Evolutionary conservation across 2,113 vertebrate genomes (phyloP).

Genomic region (Seriola dumerili): DNA sequence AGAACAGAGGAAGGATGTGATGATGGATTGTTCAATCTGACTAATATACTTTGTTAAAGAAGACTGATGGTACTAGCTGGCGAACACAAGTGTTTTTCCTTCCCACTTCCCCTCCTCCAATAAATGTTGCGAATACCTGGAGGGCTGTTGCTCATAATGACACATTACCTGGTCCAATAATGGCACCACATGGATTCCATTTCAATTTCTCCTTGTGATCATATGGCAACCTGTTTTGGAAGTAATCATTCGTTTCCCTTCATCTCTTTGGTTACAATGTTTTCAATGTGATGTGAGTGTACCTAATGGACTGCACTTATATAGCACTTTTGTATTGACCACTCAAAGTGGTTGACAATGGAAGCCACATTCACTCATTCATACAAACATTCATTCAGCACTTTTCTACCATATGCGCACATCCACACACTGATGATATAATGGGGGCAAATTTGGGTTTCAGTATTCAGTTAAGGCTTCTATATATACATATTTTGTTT

Average conservation of each 20-base stretch:
- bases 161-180: constrained; percentile 61
- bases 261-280: constrained; percentile 3
- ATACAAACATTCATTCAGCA: too few species aligned
- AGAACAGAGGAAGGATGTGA: constrained; percentile 55
- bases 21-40: constrained; percentile 81
- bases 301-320: too few species aligned
- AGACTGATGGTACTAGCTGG: constrained; percentile 73
- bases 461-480: too few species aligned
- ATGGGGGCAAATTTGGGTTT: too few species aligned
- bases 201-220: constrained; percentile 32
- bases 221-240: constrained; percentile 25
- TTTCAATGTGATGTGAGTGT: neutral
- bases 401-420: too few species aligned
- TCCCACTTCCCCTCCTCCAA: constrained; percentile 55
- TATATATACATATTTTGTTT: neutral
- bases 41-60: constrained; percentile 78
- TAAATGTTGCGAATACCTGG: constrained; percentile 70
- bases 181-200: constrained; percentile 33
- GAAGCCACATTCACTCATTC: too few species aligned
- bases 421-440: too few species aligned
- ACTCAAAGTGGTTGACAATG: too few species aligned
- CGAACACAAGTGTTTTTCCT: constrained; percentile 63
- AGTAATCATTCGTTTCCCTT: constrained; percentile 5
- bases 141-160: constrained; percentile 66
- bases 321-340: too few species aligned